Percentiles rank a stretch among this genome's conserved stretches.
Evolutionary conservation across 1,140 invertebrate genomes (phyloP).

Genomic region (Octopus bimaculoides): DNA sequence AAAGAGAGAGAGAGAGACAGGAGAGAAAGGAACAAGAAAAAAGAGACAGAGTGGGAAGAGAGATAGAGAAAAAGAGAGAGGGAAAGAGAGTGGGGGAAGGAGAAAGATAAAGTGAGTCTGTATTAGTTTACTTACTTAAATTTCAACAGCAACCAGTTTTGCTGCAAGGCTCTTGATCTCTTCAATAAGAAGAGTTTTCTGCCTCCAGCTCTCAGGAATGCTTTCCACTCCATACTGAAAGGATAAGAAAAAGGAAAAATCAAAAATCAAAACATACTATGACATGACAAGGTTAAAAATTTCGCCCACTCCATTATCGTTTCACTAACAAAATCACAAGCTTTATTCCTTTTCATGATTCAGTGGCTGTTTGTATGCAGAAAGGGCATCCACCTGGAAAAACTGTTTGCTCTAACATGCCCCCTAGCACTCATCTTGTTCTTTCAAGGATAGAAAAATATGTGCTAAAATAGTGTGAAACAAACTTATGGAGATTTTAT

Average conservation of each 20-base stretch:
- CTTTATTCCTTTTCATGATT: no score
- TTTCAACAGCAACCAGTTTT: slow-evolving; percentile 19
- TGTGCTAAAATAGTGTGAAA: no score
- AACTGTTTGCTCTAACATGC: no score
- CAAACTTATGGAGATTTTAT: no score
- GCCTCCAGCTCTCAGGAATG: slow-evolving; percentile 38
- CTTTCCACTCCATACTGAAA: slow-evolving; percentile 37
- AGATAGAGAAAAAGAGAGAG: background rate
- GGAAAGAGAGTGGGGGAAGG: background rate
- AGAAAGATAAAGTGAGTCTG: background rate
- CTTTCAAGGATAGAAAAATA: no score
- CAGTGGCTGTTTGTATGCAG: no score
- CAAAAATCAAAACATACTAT: no score
- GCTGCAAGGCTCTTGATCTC: slow-evolving; percentile 33
- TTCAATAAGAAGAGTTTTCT: slow-evolving; percentile 34
- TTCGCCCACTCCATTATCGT: no score
- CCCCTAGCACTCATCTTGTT: no score
- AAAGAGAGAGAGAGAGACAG: background rate
- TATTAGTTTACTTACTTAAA: background rate
- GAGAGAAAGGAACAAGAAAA: background rate
- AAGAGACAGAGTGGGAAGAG: background rate
- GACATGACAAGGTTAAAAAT: no score
- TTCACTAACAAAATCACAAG: no score
- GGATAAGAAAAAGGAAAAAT: slow-evolving; percentile 14
- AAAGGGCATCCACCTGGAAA: no score